Evolutionary conservation across 1,140 invertebrate species (phyloP).

Genomic region (Drosophila ironensis): DNA sequence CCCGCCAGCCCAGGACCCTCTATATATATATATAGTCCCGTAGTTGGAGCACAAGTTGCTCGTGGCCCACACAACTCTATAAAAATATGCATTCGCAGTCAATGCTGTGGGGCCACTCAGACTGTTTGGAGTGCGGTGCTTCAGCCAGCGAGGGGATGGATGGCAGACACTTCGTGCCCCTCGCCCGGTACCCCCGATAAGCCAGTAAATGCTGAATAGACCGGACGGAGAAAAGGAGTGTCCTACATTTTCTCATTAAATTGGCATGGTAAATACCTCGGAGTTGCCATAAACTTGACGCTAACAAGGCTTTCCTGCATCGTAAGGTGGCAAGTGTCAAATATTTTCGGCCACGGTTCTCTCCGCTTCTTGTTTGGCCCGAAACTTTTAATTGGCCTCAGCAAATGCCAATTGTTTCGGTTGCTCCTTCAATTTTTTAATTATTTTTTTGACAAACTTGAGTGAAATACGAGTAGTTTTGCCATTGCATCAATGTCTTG

Average conservation of each 20-base stretch:
- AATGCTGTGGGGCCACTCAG: slow-evolving; percentile 53
- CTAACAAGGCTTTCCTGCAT: slow-evolving; percentile 68
- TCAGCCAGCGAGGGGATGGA: slow-evolving; percentile 37
- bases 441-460: slow-evolving; percentile 10
- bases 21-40: neutral
- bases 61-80: neutral
- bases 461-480: slow-evolving; percentile 8
- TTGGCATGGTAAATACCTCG: slow-evolving; percentile 68
- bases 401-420: slow-evolving; percentile 70
- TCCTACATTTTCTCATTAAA: slow-evolving; percentile 79
- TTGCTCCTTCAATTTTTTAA: too few species aligned
- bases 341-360: slow-evolving; percentile 53
- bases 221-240: slow-evolving; percentile 8
- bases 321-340: slow-evolving; percentile 58
- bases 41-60: too few species aligned
- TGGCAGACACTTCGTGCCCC: slow-evolving; percentile 34
- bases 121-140: slow-evolving; percentile 64
- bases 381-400: slow-evolving; percentile 75
- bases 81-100: slow-evolving; percentile 29
- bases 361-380: slow-evolving; percentile 44
- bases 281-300: slow-evolving; percentile 69
- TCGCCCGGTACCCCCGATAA: slow-evolving; percentile 1
- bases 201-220: slow-evolving; percentile 41
- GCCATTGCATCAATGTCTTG: slow-evolving; percentile 23
- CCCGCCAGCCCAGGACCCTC: neutral